Conservation (phyloP, 2,888 invertebrate genomes). For the Timandra comae region DNA sequence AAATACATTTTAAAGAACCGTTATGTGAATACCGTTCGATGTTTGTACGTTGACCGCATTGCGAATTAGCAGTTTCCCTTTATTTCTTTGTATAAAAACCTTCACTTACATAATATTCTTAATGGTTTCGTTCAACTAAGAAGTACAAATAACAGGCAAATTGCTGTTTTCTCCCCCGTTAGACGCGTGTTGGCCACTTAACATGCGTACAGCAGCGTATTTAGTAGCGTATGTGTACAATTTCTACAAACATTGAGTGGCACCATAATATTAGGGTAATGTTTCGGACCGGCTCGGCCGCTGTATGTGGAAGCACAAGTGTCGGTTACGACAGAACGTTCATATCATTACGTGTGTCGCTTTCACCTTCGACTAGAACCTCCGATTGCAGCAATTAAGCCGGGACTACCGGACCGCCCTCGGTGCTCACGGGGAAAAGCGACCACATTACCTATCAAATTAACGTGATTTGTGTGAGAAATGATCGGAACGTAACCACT, state of each 20-base stretch:
- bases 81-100: constrained; percentile 31
- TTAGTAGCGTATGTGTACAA: too few species aligned
- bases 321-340: constrained; percentile 31
- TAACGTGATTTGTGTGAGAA: constrained; percentile 18
- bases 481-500: constrained; percentile 3
- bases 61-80: constrained; percentile 42
- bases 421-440: too few species aligned
- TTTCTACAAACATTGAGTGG: constrained; percentile 5
- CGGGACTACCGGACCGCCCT: constrained; percentile 23
- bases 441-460: too few species aligned
- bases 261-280: not conserved
- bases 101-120: constrained; percentile 34
- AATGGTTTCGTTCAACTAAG: constrained; percentile 8
- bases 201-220: too few species aligned
- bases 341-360: constrained; percentile 24
- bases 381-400: constrained; percentile 35
- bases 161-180: too few species aligned
- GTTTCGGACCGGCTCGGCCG: too few species aligned
- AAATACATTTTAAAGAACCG: constrained; percentile 68
- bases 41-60: constrained; percentile 50
- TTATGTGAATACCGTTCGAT: constrained; percentile 52
- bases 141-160: too few species aligned
- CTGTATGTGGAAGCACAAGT: constrained; percentile 36
- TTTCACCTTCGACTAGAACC: constrained; percentile 47
- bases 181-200: too few species aligned